Evolutionary conservation across 2,113 vertebrate species (phyloP).

Genomic region (Casuarius casuarius): DNA sequence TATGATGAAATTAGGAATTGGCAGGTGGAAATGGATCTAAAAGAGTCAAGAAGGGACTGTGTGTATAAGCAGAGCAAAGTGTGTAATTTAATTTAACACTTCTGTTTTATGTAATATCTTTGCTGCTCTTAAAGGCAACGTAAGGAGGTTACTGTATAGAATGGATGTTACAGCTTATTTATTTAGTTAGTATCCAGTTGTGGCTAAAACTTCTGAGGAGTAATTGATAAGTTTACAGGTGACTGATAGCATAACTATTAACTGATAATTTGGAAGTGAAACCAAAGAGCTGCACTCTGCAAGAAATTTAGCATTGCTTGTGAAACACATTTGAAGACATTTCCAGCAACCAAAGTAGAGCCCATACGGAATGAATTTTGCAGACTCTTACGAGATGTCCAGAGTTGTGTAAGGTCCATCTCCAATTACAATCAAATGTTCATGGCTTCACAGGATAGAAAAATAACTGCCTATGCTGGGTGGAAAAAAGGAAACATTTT

Average conservation of each 20-base stretch:
- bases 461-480: neutral
- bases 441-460: neutral
- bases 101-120: neutral
- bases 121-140: neutral
- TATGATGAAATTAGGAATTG: neutral
- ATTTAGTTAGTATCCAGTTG: neutral
- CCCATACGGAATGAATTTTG: neutral
- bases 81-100: rapidly evolving
- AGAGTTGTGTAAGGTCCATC: neutral
- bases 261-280: neutral
- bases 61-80: neutral
- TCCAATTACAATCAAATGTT: neutral
- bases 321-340: neutral
- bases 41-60: neutral
- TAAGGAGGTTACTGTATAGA: neutral
- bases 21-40: neutral
- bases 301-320: neutral
- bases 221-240: neutral
- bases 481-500: neutral
- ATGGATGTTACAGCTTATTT: neutral
- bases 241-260: neutral
- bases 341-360: neutral
- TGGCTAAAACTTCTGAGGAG: neutral
- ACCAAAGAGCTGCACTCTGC: neutral
- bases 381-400: neutral